Percentiles rank a stretch among this genome's conserved stretches.
Evolutionary conservation across 2,888 invertebrate genomes (phyloP).

Genomic region (Cerceris rybyensis): DNA sequence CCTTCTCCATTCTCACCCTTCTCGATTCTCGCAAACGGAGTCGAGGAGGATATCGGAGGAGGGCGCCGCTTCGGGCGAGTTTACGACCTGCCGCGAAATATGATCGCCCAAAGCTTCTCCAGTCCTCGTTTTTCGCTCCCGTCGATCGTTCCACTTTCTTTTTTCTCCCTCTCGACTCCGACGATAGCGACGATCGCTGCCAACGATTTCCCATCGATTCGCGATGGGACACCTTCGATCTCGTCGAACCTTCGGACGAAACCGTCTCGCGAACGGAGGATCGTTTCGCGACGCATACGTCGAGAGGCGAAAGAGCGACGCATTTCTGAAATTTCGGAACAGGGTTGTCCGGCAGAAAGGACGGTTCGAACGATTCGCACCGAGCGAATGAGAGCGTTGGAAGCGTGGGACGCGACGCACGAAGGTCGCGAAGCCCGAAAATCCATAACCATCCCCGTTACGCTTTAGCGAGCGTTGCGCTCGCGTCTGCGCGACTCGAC

Average conservation of each 20-base stretch:
- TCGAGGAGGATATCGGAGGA: no score
- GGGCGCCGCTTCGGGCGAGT: no score
- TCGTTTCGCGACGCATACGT: not conserved
- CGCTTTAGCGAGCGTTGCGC: conserved; percentile 66
- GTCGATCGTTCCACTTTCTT: not conserved
- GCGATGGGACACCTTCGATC: conserved; percentile 37
- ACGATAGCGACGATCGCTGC: conserved; percentile 12
- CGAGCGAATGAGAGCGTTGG: conserved; percentile 46
- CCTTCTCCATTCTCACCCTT: no score
- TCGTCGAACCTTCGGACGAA: not conserved
- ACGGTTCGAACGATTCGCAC: not conserved
- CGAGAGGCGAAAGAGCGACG: not conserved
- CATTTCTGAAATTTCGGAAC: not conserved
- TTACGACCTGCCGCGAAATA: no score
- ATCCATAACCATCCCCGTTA: conserved; percentile 76
- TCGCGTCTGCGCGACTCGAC: conserved; percentile 69
- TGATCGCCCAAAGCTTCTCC: no score
- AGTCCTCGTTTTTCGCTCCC: not conserved
- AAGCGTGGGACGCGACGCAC: conserved; percentile 66
- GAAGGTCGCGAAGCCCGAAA: conserved; percentile 75
- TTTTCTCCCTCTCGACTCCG: not conserved
- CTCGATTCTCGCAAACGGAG: no score
- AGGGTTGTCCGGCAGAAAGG: not conserved
- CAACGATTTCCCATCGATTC: conserved; percentile 34
- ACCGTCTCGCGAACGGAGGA: not conserved